Evolutionary conservation across 2,888 invertebrate genomes (phyloP).

Genomic region (Gandaritis pyraliata): DNA sequence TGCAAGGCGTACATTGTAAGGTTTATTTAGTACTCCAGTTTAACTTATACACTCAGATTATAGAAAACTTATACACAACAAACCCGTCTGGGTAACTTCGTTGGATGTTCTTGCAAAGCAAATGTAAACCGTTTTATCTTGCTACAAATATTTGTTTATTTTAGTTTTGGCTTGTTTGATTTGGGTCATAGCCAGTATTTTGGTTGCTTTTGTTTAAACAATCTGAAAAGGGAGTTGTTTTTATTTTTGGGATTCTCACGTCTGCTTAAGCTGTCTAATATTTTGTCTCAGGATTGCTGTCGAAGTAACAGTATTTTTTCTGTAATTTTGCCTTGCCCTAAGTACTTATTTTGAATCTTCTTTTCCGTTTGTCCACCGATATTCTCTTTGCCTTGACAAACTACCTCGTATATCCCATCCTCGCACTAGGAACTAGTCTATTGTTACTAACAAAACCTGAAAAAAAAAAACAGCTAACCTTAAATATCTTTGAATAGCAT

Average conservation of each 20-base stretch:
- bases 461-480: too few relatives aligned
- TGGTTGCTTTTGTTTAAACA: constrained; percentile 31
- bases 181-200: constrained; percentile 36
- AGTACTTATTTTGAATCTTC: too few relatives aligned
- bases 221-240: constrained; percentile 23
- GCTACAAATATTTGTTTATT: constrained; percentile 25
- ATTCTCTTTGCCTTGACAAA: too few relatives aligned
- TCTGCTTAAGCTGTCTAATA: background rate
- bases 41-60: background rate
- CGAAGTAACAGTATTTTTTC: too few relatives aligned
- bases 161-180: constrained; percentile 36
- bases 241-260: constrained; percentile 20
- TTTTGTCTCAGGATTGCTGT: too few relatives aligned
- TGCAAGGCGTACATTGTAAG: constrained; percentile 4
- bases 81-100: constrained; percentile 21
- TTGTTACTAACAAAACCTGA: too few relatives aligned
- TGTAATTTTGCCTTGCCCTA: too few relatives aligned
- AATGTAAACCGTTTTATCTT: constrained; percentile 32
- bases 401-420: too few relatives aligned
- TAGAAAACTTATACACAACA: too few relatives aligned
- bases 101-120: constrained; percentile 21
- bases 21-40: constrained; percentile 7
- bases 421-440: too few relatives aligned
- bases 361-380: too few relatives aligned
- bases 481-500: too few relatives aligned